Evolutionary conservation across 2,113 vertebrate species (phyloP).

Genomic region (Leucoraja erinaceus): DNA sequence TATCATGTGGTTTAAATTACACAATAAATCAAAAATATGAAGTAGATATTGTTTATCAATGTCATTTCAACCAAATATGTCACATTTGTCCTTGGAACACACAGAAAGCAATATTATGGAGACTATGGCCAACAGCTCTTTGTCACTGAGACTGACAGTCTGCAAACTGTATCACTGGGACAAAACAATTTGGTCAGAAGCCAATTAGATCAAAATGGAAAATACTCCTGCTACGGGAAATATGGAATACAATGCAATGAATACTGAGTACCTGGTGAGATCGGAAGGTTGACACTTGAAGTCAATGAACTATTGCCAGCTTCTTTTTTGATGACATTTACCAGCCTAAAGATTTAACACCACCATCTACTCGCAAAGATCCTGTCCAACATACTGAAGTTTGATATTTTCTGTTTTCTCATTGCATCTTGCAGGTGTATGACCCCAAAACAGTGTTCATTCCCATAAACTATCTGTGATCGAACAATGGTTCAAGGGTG

Average conservation of each 20-base stretch:
- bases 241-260: too few species aligned
- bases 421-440: not conserved
- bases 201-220: not conserved
- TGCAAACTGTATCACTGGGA: not conserved
- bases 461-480: not conserved
- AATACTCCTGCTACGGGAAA: too few species aligned
- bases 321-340: not conserved
- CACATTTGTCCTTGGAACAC: constrained; percentile 16
- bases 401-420: not conserved
- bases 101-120: not conserved
- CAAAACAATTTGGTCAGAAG: not conserved
- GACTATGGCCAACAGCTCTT: not conserved
- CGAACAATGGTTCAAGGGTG: not conserved
- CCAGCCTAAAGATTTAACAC: not conserved
- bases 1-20: constrained; percentile 5
- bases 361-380: not conserved
- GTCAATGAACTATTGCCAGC: not conserved
- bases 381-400: not conserved
- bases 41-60: not conserved
- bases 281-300: not conserved
- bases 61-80: not conserved
- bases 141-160: not conserved
- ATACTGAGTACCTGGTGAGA: not conserved
- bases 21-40: constrained; percentile 26
- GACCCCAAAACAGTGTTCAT: not conserved